These are phyloP conservation scores for Rhamphomyia laevipes DNA, from an alignment of 2,888 invertebrate genomes.

Conservation along the genomic window DNA sequence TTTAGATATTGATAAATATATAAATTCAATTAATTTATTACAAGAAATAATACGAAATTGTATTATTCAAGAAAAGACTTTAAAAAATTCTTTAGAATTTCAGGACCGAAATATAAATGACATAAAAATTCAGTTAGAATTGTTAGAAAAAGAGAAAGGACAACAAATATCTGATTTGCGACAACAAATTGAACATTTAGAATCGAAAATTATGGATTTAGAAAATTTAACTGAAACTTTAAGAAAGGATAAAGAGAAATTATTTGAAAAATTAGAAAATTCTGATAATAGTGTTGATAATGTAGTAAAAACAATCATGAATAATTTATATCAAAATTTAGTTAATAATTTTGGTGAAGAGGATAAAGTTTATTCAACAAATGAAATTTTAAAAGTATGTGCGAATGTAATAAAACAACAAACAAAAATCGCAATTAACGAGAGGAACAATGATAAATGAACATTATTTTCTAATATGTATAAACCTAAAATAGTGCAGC, in stretches of 20 bases:
- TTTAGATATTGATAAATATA: not conserved
- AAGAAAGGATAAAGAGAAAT: not conserved
- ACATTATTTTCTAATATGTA: too few species aligned
- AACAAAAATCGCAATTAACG: conserved; percentile 20
- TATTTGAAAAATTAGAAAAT: not conserved
- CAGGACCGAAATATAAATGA: not conserved
- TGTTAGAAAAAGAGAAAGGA: not conserved
- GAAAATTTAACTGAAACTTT: not conserved
- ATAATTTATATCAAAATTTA: conserved; percentile 23
- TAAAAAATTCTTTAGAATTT: conserved; percentile 7
- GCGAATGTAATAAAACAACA: conserved; percentile 22
- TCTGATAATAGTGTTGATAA: conserved; percentile 5
- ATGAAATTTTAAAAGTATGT: conserved; percentile 20
- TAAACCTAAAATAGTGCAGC: too few species aligned
- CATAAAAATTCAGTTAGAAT: not conserved
- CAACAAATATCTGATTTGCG: not conserved
- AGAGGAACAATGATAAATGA: too few species aligned
- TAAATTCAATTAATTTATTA: not conserved
- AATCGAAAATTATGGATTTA: not conserved
- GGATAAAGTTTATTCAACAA: conserved; percentile 13
- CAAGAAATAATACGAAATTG: not conserved
- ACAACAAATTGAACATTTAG: not conserved
- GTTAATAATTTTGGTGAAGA: conserved; percentile 14
- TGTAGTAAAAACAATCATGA: conserved; percentile 23
- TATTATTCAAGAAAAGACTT: conserved; percentile 3